Conservation (phyloP, 2,888 invertebrate species). For the Oithona nana region DNA sequence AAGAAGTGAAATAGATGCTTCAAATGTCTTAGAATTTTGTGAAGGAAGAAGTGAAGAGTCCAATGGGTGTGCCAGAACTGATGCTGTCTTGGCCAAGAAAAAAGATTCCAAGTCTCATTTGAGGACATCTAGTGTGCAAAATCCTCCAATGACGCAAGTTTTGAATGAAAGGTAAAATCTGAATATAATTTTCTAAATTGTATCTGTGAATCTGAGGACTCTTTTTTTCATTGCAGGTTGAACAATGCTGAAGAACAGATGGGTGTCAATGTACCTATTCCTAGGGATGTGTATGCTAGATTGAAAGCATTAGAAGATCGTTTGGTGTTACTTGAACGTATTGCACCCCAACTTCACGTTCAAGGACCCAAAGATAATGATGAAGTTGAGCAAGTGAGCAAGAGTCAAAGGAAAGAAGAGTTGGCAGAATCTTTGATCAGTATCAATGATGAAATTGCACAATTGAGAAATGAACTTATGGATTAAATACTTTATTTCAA, state of each 20-base stretch:
- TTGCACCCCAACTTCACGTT: slow-evolving; percentile 23
- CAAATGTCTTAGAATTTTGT: slow-evolving; percentile 56
- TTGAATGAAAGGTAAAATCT: slow-evolving; percentile 30
- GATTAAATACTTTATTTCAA: too few relatives aligned
- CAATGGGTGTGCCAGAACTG: slow-evolving; percentile 50
- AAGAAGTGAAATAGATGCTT: slow-evolving; percentile 48
- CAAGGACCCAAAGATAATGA: not conserved
- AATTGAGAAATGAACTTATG: not conserved
- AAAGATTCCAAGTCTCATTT: slow-evolving; percentile 59
- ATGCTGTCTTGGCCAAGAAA: slow-evolving; percentile 47
- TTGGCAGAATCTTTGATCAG: not conserved
- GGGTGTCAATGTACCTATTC: slow-evolving; percentile 33
- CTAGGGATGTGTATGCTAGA: slow-evolving; percentile 44
- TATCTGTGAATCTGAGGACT: slow-evolving; percentile 21
- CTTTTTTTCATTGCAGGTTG: slow-evolving; percentile 36
- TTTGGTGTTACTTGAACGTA: slow-evolving; percentile 47
- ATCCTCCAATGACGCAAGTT: not conserved
- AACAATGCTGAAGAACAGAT: slow-evolving; percentile 47
- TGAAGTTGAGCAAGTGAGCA: not conserved
- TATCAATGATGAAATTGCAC: not conserved
- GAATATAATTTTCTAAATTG: slow-evolving; percentile 32
- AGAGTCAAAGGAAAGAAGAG: not conserved
- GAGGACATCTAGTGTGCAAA: slow-evolving; percentile 28
- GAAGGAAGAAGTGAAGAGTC: slow-evolving; percentile 24
- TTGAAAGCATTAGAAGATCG: slow-evolving; percentile 53